Base-by-base conservation (phyloP, 2,888 invertebrate species). In the Drosophila peninsularis region DNA sequence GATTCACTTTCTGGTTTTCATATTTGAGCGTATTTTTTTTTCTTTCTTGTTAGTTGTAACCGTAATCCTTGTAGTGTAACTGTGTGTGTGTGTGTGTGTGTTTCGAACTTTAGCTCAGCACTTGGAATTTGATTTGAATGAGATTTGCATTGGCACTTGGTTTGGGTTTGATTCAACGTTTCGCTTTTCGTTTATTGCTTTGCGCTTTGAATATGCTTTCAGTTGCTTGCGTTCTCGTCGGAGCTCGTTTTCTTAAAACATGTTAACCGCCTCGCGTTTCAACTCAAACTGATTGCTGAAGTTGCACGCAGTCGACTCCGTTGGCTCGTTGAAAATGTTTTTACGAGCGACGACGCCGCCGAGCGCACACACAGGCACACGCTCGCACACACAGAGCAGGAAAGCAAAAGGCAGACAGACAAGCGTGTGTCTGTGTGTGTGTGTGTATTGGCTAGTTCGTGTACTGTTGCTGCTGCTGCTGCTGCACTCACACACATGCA, bases 191-290 rank as follows among this genome's bases (percentile, higher is more conserved):
- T 10, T 45, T 21, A 1, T 30, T 7, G 27, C 1, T 30, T 37
- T 52, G 52, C 21, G 2, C 5, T 52, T 37, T 37, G 37, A 37
- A 52, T 54, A 19, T 30, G 19, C 32, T 27, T 42, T 19, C 30
- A 17, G 57, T 50, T 56, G 30, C 32, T 44, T 58, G 32, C 41
- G 55, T 30, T 61, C 11, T 65, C 13, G 75, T 67, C 75, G 85
- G 90, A 90, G 90, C 91, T 87, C 88, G 82, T 88, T 89, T 88
- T 87, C 80, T 82, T 78, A 89, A 89, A 87, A 82, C 92, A 92
- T 92, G 90, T 90, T 91, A 88, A 90, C 91, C 91, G 91, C 91
- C 90, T 90, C 90, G 91, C 92, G 92, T 90, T 90, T 91, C 90
- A 91, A 92, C 90, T 91, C 90, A 82, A 91, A 92, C 91, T 92